Evolutionary conservation across 2,888 invertebrate genomes (phyloP), one percentile per base, ranked within the genome.

Genomic region (Dynastes hyllus): DNA sequence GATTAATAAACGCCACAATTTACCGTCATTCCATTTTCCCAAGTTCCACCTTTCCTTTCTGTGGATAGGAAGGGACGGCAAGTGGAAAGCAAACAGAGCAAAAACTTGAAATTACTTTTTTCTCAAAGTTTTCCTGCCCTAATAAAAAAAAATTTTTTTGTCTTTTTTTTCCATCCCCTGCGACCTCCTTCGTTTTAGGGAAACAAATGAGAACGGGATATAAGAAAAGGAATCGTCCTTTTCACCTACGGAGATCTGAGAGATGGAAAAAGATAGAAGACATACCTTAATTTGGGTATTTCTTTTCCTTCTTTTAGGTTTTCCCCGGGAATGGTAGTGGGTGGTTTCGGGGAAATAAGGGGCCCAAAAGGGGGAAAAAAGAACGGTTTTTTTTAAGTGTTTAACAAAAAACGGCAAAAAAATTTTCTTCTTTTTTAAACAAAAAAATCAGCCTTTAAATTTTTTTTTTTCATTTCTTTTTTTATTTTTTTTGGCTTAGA

Each of bases 101-200:
- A 63, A 63, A 63, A 63, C 63, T 63, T 63, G 32, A 63, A 63
- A 63, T 63, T 63, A 63, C 63, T 63, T 63, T 63, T 63, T 63
- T 63, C 63, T 16, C 29, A 13, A 29, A 63, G 63, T 63, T 63
- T 63, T 63, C 32, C 32, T 3, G 11, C n/a, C 29, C n/a, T 63
- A 63, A 63, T 63, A 29, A 63, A 32, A 63, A 63, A 63, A 63
- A n/a, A n/a, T n/a, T n/a, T n/a, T n/a, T n/a, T 63, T 63, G 63
- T 29, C 29, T 22, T 9, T 11, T 61, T 61, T 61, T 22, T 63
- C 32, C 32, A 11, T 63, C 63, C 32, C 32, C 27, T 32, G 63
- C n/a, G 29, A 32, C 63, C 63, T 63, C 32, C 22, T 63, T 45
- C 45, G 45, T 11, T 45, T 29, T 63, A 13, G 32, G 13, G 63